Conservation (phyloP, 2,888 invertebrate genomes). For the Scaptomyza polygonia region DNA sequence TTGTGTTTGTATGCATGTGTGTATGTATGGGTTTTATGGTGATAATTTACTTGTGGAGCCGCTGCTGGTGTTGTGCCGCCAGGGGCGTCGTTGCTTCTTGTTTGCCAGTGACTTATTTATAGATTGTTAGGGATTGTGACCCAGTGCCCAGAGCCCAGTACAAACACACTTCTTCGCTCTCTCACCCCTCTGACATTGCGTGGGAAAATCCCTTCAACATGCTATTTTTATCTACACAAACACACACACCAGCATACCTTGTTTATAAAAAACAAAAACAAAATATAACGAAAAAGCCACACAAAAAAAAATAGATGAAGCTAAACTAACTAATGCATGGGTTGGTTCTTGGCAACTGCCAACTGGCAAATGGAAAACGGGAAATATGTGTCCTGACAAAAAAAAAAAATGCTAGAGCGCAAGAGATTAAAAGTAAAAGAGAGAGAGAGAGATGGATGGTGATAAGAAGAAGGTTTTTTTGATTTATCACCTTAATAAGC, state of each 20-base stretch:
- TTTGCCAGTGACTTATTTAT: slow-evolving; percentile 65
- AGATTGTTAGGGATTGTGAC: slow-evolving; percentile 59
- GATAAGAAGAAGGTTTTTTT: slow-evolving; percentile 56
- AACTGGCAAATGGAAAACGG: background rate
- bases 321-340: slow-evolving; percentile 45
- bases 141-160: background rate
- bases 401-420: too few relatives aligned
- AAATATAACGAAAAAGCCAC: background rate
- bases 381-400: slow-evolving; percentile 4
- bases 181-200: slow-evolving; percentile 4
- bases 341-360: slow-evolving; percentile 25
- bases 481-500: slow-evolving; percentile 81
- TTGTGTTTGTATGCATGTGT: slow-evolving; percentile 1
- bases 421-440: too few relatives aligned
- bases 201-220: slow-evolving; percentile 5
- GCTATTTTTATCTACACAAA: slow-evolving; percentile 43
- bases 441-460: background rate
- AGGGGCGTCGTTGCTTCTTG: slow-evolving; percentile 26
- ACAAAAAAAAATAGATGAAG: background rate
- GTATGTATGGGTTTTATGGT: slow-evolving; percentile 17
- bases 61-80: slow-evolving; percentile 4
- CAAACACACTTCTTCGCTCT: slow-evolving; percentile 9
- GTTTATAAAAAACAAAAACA: background rate
- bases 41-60: slow-evolving; percentile 17
- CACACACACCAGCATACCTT: background rate